These are phyloP conservation scores for Cataglyphis rosenhaueri DNA, from an alignment of 2,888 invertebrate species.

Conservation along the genomic window DNA sequence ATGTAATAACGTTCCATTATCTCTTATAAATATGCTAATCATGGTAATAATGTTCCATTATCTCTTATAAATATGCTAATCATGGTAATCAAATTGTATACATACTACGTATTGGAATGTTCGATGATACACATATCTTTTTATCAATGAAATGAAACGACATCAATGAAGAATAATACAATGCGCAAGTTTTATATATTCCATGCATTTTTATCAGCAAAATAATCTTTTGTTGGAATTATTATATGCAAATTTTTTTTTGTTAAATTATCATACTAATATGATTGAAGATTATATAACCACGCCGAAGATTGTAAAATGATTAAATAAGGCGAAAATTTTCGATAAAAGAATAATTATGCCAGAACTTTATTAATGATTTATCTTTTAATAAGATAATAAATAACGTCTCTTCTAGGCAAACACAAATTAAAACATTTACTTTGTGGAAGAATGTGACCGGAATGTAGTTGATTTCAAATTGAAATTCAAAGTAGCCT, in stretches of 20 bases:
- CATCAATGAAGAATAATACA: not conserved
- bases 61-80: not conserved
- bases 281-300: slow-evolving; percentile 1
- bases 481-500: slow-evolving; percentile 28
- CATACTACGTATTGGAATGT: not conserved
- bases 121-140: not conserved
- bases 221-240: not conserved
- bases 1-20: not conserved
- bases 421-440: slow-evolving; percentile 21
- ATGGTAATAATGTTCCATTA: not conserved
- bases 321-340: not conserved
- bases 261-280: not conserved
- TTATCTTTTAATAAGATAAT: slow-evolving; percentile 23
- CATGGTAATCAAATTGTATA: not conserved
- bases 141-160: not conserved
- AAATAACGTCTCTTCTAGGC: slow-evolving; percentile 18
- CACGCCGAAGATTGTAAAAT: slow-evolving; percentile 1
- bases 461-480: slow-evolving; percentile 1
- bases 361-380: slow-evolving; percentile 8
- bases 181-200: not conserved
- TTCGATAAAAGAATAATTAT: slow-evolving; percentile 1
- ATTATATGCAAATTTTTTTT: not conserved
- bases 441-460: slow-evolving; percentile 16
- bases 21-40: not conserved
- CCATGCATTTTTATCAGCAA: not conserved